Base-by-base conservation (phyloP, 2,113 vertebrate species). In the Myotis lucifugus region DNA sequence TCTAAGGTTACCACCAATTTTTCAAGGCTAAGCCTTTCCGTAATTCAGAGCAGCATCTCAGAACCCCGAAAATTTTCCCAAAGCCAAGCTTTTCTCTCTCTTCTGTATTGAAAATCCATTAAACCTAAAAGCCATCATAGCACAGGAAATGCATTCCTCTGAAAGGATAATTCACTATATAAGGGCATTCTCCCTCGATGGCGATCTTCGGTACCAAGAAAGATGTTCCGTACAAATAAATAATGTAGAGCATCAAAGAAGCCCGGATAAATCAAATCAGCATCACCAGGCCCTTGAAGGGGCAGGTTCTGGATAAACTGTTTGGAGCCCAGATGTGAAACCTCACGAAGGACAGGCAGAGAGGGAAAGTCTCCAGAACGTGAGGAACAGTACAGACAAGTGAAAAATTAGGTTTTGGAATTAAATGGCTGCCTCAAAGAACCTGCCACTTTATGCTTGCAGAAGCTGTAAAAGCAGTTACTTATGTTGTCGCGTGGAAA, bases 371-470 rank as follows among this genome's bases (percentile, higher is more conserved):
- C 19, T 52, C 29, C 27, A 25, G 32, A 66, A 85, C 34, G 11
- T 34, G 61, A 93, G 64, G 6, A n/a, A 69, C 2, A 5, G 42
- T 9, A 12, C 42, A 79, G 56, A 61, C 77, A 85, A 93, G 25
- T 73, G 64, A 69, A 95, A 95, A 95, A 69, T 32, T 37, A 18
- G 4, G 25, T 84, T 97, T 85, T 2, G 21, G 66, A 85, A 91
- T 67, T 32, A 95, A 96, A 95, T 5, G 7, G 15, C 54, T 70
- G 52, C 94, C 70, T 97, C 69, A 94, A 92, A 84, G 87, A 66
- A 91, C 34, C 11, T 95, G 66, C 48, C 17, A 56, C 37, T n/a
- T 54, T 79, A 29, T 21, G 52, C 61, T 85, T 95, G 72, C 86
- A 67, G 34, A 88, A 95, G 78, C 32, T 91, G 7, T 85, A 88